Percentiles rank a stretch among this genome's conserved stretches.
Conservation (phyloP, 2,113 vertebrate species). For the Poeciliopsis retropinna region DNA sequence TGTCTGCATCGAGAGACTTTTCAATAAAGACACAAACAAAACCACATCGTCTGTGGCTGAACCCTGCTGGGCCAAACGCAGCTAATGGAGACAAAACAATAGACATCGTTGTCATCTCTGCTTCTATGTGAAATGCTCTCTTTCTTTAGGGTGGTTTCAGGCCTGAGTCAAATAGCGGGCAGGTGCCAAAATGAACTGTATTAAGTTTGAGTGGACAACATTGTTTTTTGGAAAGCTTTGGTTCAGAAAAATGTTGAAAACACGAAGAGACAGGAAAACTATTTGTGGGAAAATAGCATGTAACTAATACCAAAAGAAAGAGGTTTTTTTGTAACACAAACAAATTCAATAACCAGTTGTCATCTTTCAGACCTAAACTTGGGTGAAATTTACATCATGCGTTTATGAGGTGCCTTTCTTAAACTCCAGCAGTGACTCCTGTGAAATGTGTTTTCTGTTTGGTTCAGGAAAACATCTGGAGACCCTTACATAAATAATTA, state of each 20-base stretch:
- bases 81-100: slow-evolving; percentile 62
- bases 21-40: slow-evolving; percentile 44
- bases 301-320: neutral
- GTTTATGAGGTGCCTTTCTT: too few relatives aligned
- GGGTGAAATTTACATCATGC: neutral
- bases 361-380: neutral
- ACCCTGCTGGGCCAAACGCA: slow-evolving; percentile 35
- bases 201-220: slow-evolving; percentile 28
- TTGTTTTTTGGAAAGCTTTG: slow-evolving; percentile 23
- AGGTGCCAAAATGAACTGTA: slow-evolving; percentile 27
- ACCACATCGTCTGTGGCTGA: slow-evolving; percentile 37
- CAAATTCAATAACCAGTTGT: neutral
- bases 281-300: neutral
- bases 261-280: neutral
- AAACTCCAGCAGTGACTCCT: too few relatives aligned
- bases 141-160: slow-evolving; percentile 27
- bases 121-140: slow-evolving; percentile 33
- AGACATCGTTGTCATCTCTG: slow-evolving; percentile 40
- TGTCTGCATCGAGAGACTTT: slow-evolving; percentile 41
- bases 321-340: too few relatives aligned
- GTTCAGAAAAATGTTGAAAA: slow-evolving; percentile 27
- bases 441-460: too few relatives aligned
- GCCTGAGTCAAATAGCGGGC: slow-evolving; percentile 14
- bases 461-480: too few relatives aligned
- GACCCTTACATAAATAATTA: too few relatives aligned